Conservation (phyloP, 2,113 vertebrate species). For the Peromyscus leucopus region DNA sequence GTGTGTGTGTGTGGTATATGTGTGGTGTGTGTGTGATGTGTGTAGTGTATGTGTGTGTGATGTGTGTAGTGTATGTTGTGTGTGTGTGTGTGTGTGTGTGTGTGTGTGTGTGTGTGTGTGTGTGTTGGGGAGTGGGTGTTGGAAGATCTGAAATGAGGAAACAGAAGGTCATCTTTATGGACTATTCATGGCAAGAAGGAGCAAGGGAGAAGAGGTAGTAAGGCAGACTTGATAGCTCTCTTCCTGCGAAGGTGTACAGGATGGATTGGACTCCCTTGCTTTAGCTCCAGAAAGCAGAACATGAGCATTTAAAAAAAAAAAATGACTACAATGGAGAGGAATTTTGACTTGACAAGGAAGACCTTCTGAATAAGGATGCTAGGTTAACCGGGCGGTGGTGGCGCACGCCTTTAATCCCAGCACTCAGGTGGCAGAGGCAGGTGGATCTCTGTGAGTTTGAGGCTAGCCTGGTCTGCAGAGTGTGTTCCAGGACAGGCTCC, state of each 20-base stretch:
- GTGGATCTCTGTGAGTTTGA: too few relatives aligned
- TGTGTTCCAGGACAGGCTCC: too few relatives aligned
- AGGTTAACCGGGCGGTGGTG: background rate
- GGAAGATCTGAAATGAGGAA: background rate
- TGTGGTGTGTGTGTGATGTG: background rate
- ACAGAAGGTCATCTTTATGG: background rate
- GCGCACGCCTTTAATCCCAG: too few relatives aligned
- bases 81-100: background rate
- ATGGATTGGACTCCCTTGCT: background rate
- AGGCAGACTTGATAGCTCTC: background rate
- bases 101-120: too few relatives aligned
- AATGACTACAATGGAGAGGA: background rate
- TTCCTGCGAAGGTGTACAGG: background rate
- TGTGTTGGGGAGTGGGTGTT: background rate
- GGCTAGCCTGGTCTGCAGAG: too few relatives aligned
- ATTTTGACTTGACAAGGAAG: slow-evolving; percentile 40
- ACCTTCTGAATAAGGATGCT: background rate
- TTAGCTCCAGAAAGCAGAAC: slow-evolving; percentile 41
- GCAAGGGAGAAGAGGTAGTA: background rate
- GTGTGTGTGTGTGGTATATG: too few relatives aligned
- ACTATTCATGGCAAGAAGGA: background rate
- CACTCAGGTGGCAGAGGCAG: too few relatives aligned
- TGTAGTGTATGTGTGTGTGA: background rate
- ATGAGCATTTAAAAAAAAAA: background rate
- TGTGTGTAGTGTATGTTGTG: background rate